These are phyloP conservation scores for Picus viridis DNA, from an alignment of 2,797 vertebrate species.

Conservation along the genomic window DNA sequence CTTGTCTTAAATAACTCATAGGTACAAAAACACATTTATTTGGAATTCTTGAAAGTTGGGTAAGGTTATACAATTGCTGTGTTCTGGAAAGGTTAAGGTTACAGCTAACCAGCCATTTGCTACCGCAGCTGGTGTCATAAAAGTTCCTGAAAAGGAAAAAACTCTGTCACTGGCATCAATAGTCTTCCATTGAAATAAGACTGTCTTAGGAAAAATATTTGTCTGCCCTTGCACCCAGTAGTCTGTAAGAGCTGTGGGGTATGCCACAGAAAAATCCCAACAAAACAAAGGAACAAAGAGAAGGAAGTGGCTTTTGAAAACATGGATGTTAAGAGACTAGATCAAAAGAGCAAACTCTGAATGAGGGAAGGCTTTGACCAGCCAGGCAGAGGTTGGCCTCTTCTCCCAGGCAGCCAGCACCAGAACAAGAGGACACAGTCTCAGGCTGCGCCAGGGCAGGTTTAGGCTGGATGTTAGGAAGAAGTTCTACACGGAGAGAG, in stretches of 20 bases:
- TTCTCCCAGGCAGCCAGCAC: no score
- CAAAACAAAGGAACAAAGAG: conserved; percentile 35
- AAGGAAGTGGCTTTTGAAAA: conserved; percentile 52
- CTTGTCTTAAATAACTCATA: neutral
- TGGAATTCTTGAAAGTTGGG: neutral
- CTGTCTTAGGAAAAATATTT: neutral
- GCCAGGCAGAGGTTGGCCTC: no score
- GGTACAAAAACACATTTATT: neutral
- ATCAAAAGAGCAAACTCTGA: neutral
- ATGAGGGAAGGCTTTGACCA: conserved; percentile 13
- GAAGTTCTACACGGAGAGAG: no score
- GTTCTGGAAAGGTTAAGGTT: neutral
- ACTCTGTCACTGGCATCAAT: neutral
- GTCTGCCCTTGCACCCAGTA: neutral
- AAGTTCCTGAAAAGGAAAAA: neutral
- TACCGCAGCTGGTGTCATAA: neutral
- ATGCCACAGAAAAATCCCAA: conserved; percentile 7
- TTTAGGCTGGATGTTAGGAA: no score
- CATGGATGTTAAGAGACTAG: neutral
- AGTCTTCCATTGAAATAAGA: neutral
- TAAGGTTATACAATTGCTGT: neutral
- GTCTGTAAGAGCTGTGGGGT: neutral
- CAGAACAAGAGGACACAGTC: no score
- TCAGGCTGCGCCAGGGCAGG: no score
- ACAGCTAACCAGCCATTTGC: neutral